phyloP scores from a whole-genome alignment of 1,140 invertebrate species.

The Drosophila quadrilineata region DNA sequence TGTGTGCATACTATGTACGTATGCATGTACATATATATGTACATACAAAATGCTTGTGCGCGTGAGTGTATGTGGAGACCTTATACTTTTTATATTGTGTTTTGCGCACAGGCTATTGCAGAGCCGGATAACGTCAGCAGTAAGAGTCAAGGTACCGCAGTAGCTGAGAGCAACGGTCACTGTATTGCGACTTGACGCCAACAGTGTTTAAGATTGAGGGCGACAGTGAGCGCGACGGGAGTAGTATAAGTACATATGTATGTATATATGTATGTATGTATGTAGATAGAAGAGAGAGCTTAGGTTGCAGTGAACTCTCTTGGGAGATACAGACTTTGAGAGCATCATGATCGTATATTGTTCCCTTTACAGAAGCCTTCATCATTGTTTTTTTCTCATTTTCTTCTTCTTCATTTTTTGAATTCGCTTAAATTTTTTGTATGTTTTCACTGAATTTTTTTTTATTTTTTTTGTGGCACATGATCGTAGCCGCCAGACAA shows the following conservation, averaged over 20 bases:
- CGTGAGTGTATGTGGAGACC: not conserved
- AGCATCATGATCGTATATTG: conserved; percentile 14
- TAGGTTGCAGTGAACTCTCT: conserved; percentile 34
- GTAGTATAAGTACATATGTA: too few relatives aligned
- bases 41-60: not conserved
- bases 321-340: conserved; percentile 13
- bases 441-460: not conserved
- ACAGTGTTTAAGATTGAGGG: conserved; percentile 3
- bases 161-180: conserved; percentile 11
- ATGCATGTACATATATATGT: not conserved
- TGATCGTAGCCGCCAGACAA: conserved; percentile 30
- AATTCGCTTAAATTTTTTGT: too few relatives aligned
- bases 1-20: not conserved
- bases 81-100: conserved; percentile 17
- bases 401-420: too few relatives aligned
- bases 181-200: conserved; percentile 12
- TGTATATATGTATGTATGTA: too few relatives aligned
- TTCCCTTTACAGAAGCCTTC: not conserved
- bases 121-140: conserved; percentile 53
- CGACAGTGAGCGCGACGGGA: conserved; percentile 21
- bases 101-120: conserved; percentile 36
- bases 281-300: too few relatives aligned
- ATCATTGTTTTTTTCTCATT: not conserved
- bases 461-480: conserved; percentile 24
- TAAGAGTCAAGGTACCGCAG: conserved; percentile 57